These are phyloP conservation scores for Malurus melanocephalus DNA, from an alignment of 2,113 vertebrate species.

Conservation along the genomic window DNA sequence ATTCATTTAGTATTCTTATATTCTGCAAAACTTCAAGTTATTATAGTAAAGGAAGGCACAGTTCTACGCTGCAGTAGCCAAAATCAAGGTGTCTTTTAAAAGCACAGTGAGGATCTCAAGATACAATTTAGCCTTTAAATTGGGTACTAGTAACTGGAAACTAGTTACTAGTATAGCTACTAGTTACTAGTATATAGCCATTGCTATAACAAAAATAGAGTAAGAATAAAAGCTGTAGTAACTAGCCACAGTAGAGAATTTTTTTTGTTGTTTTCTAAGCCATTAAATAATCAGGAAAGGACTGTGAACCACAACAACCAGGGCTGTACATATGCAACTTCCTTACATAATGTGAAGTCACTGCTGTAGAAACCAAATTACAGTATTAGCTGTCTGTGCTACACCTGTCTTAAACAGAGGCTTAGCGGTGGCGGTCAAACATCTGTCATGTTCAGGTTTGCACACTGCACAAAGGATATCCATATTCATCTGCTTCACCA, in stretches of 20 bases:
- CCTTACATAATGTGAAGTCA: slow-evolving; percentile 38
- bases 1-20: not conserved
- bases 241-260: not conserved
- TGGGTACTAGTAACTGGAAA: not conserved
- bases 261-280: not conserved
- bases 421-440: not conserved
- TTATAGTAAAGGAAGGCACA: not conserved
- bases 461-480: not conserved
- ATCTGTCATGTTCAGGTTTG: not conserved
- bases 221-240: not conserved
- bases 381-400: not conserved
- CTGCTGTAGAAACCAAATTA: slow-evolving; percentile 51
- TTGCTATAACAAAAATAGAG: not conserved
- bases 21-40: not conserved
- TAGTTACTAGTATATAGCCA: too few species aligned
- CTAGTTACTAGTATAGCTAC: too few species aligned
- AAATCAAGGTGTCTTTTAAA: not conserved
- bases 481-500: not conserved
- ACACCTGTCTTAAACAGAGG: not conserved
- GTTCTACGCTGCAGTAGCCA: not conserved
- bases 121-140: not conserved
- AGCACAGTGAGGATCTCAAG: not conserved
- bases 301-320: slow-evolving; percentile 37
- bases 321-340: slow-evolving; percentile 20
- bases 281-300: not conserved